These are phyloP conservation scores for Horisme vitalbata DNA, from an alignment of 2,888 invertebrate genomes.

Conservation along the genomic window DNA sequence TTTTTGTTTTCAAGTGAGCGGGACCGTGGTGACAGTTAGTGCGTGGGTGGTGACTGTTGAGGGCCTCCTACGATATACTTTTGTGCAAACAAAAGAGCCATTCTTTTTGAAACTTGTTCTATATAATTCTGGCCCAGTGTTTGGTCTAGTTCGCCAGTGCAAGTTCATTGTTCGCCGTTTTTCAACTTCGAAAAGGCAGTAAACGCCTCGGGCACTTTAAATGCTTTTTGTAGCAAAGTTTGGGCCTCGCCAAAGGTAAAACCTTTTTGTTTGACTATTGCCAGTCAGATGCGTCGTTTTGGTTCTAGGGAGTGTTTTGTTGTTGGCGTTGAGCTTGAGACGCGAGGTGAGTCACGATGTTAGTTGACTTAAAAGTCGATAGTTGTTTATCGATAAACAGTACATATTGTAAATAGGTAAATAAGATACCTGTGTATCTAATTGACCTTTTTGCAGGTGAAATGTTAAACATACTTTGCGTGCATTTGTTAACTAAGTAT, in stretches of 20 bases:
- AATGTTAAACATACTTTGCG: no score
- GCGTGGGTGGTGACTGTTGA: conserved; percentile 46
- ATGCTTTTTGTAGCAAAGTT: conserved; percentile 61
- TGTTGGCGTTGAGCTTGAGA: conserved; percentile 81
- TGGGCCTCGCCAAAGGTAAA: conserved; percentile 58
- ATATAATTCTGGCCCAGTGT: conserved; percentile 68
- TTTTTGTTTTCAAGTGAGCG: conserved; percentile 32
- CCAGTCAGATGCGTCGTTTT: conserved; percentile 69
- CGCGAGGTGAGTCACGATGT: conserved; percentile 77
- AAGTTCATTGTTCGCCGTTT: conserved; percentile 77
- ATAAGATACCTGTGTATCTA: not conserved
- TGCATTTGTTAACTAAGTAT: no score
- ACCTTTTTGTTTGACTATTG: conserved; percentile 65
- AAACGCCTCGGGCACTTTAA: conserved; percentile 62
- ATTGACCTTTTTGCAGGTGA: no score
- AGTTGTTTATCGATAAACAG: conserved; percentile 58
- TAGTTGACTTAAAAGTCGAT: conserved; percentile 62
- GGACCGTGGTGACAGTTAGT: conserved; percentile 44
- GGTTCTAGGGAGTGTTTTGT: conserved; percentile 62
- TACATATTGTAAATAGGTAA: not conserved
- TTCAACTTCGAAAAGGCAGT: conserved; percentile 51
- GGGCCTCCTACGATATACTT: conserved; percentile 54
- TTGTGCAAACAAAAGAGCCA: conserved; percentile 45
- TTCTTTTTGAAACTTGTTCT: conserved; percentile 59
- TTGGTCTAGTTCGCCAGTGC: conserved; percentile 80